Conservation (phyloP, 53 echinoderm and acorn worm species). For the Holothuria leucospilota region DNA sequence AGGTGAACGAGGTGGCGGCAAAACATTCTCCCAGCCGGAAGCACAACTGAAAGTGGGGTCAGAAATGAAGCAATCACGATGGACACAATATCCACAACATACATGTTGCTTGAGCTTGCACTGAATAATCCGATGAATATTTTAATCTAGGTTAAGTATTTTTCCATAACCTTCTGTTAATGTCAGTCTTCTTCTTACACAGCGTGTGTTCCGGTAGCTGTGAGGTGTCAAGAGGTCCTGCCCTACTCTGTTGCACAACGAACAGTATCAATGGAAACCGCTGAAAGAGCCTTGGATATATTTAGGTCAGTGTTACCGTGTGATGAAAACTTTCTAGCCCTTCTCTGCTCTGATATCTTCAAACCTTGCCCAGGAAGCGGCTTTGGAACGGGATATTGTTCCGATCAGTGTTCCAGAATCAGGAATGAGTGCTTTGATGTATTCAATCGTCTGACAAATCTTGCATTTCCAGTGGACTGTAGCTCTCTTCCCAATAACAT, state of each 20-base stretch:
- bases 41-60: no score
- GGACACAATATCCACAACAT: no score
- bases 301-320: background rate
- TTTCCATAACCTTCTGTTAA: no score
- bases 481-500: background rate
- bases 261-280: background rate
- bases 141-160: no score
- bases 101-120: no score
- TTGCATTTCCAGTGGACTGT: conserved; percentile 5
- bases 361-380: conserved; percentile 17
- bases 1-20: no score
- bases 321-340: background rate
- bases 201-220: background rate
- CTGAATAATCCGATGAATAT: no score
- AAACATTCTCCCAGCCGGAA: no score
- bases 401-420: background rate
- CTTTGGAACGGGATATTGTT: background rate
- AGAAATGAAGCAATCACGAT: no score
- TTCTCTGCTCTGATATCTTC: background rate
- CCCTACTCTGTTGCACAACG: background rate
- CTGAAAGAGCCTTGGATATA: background rate
- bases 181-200: no score
- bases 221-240: background rate
- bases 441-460: background rate
- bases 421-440: background rate